A percentile compares a stretch with the other conserved stretches of the same genome.
phyloP scores from a whole-genome alignment of 2,888 invertebrate species.

The Resseliella maxima region DNA sequence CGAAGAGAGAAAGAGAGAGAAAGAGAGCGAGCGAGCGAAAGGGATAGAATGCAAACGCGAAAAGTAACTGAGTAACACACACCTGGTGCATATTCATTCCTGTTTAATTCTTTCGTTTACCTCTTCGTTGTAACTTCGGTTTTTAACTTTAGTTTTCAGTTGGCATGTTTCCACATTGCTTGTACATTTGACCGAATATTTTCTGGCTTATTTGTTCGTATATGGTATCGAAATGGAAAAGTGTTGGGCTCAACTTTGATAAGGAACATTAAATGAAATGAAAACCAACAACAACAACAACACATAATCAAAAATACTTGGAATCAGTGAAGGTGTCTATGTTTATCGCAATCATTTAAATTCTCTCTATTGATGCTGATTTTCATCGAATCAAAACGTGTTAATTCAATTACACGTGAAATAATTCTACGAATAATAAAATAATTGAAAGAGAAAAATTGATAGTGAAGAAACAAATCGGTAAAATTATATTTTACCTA shows the following conservation, averaged over 20 bases:
- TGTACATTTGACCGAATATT: neutral
- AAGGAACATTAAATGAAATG: slow-evolving; percentile 3
- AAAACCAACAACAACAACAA: too few relatives aligned
- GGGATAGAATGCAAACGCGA: too few relatives aligned
- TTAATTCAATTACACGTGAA: too few relatives aligned
- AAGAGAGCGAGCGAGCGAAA: neutral
- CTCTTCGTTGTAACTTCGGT: neutral
- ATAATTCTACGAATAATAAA: too few relatives aligned
- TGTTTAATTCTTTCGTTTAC: neutral
- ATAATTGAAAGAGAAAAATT: too few relatives aligned
- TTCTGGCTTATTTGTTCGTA: neutral
- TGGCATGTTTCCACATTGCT: neutral
- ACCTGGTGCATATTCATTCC: slow-evolving; percentile 50
- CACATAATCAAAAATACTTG: neutral
- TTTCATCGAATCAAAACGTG: too few relatives aligned
- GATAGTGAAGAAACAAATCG: too few relatives aligned
- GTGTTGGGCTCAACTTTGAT: neutral
- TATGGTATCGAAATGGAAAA: neutral
- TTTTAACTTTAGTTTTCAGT: neutral
- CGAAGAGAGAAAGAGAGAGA: too few relatives aligned
- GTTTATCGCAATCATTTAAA: neutral
- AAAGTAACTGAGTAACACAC: neutral
- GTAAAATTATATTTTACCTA: too few relatives aligned
- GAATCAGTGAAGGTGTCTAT: neutral
- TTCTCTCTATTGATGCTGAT: too few relatives aligned